Base-by-base conservation (phyloP, 2,797 vertebrate species). In the Scleropages formosus region DNA sequence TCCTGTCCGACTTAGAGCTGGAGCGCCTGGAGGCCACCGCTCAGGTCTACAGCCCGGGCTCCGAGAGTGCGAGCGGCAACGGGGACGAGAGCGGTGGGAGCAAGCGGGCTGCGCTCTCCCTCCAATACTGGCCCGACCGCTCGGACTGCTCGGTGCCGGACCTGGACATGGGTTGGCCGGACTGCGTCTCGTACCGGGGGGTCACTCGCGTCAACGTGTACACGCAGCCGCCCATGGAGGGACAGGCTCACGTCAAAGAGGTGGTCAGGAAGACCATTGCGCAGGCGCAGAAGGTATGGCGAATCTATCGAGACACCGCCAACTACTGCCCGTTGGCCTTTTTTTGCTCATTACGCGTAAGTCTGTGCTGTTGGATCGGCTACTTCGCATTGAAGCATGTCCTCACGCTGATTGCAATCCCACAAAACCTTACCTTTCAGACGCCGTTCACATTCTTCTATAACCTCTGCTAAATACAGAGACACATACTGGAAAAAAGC, bases 131-230 rank as follows among this genome's bases (percentile, higher is more conserved):
- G 98, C 98, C 98, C 0, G 95, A 98, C 84, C 90, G 92, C 49
- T 98, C 98, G 0, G 98, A 99, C 82, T 91, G 86, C 49, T 96
- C 95, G 27, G 94, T 97, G 76, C 96, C 94, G 0, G 93, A 96
- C 77, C 87, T 99, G 87, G 98, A 99, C 87, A 88, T 99, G 24
- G 97, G 98, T 47, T 99, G 98, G 98, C 97, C 96, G 0, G 96
- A 98, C 46, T 84, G 91, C 27, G 83, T 89, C 18, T 94, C 95
- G 1, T 99, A 98, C 84, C 92, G 98, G 0, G 98, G 97, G 0
- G 95, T 99, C 80, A 98, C 98, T 26, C 89, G 98, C 0, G 98
- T 96, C 69, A 94, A 87, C 0, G 96, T 99, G 60, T 89, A 97
- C 92, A 98, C 95, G 78, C 98, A 99, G 74, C 98, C 98, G 0